phyloP scores from a whole-genome alignment of 2,113 vertebrate species.

The Anhinga anhinga region DNA sequence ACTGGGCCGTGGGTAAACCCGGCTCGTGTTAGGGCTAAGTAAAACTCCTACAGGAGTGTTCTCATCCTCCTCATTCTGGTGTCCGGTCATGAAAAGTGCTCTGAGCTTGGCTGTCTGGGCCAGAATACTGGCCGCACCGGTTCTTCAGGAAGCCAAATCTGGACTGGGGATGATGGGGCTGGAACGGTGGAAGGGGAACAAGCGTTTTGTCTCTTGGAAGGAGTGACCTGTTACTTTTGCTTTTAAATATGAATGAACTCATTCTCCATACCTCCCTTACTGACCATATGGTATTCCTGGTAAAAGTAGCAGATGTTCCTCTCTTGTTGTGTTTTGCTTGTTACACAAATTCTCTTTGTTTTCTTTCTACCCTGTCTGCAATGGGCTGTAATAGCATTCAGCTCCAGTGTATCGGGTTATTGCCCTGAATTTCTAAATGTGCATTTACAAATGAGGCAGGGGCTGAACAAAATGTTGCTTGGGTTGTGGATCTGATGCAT shows the following conservation, averaged over 20 bases:
- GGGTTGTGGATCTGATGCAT: neutral
- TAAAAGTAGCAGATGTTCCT: constrained; percentile 65
- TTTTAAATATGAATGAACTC: constrained; percentile 50
- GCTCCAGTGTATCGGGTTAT: neutral
- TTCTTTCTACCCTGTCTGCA: neutral
- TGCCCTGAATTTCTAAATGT: neutral
- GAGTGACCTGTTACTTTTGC: neutral
- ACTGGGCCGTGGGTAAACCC: neutral
- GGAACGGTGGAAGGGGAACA: neutral
- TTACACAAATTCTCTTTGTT: constrained; percentile 26
- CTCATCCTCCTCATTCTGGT: neutral
- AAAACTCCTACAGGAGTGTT: neutral
- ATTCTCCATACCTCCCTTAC: constrained; percentile 11
- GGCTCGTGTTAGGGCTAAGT: neutral
- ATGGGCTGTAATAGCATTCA: neutral
- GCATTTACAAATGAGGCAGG: neutral
- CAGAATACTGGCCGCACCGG: neutral
- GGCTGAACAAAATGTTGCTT: neutral
- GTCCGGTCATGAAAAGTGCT: neutral
- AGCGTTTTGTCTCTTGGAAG: neutral
- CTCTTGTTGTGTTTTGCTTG: neutral
- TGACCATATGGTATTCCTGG: constrained; percentile 56
- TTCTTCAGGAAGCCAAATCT: neutral
- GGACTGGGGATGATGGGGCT: neutral
- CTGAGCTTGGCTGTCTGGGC: neutral